Evolutionary conservation across 2,888 invertebrate species (phyloP).

Genomic region (Panorpa germanica): DNA sequence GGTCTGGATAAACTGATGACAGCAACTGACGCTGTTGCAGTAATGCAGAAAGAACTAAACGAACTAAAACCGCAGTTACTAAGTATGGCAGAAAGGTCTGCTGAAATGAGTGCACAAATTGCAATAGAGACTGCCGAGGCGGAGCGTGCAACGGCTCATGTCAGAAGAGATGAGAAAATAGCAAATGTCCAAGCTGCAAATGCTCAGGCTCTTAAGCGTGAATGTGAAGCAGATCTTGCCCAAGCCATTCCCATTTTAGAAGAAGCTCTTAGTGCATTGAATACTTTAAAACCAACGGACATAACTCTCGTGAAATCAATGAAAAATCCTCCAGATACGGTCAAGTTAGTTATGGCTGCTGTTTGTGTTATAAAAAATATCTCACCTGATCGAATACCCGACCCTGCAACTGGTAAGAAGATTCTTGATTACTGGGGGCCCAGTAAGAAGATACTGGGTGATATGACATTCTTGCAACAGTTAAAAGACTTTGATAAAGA

Average conservation of each 20-base stretch:
- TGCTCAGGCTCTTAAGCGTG: conserved; percentile 56
- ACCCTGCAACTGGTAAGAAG: conserved; percentile 47
- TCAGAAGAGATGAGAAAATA: conserved; percentile 60
- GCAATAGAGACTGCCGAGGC: conserved; percentile 54
- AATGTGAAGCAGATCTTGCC: conserved; percentile 75
- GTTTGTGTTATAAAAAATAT: conserved; percentile 75
- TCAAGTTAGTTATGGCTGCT: conserved; percentile 76
- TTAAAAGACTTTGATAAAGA: conserved; percentile 71
- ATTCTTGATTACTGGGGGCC: conserved; percentile 72
- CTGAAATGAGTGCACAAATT: conserved; percentile 57
- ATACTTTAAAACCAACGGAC: conserved; percentile 69
- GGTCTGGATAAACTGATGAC: conserved; percentile 60
- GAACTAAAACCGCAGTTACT: conserved; percentile 56
- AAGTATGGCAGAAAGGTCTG: conserved; percentile 49
- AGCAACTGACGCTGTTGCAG: conserved; percentile 54
- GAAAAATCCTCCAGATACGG: conserved; percentile 70
- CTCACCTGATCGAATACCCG: conserved; percentile 55
- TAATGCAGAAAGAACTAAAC: conserved; percentile 58
- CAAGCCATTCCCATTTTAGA: conserved; percentile 69
- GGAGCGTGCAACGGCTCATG: conserved; percentile 47
- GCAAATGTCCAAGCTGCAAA: conserved; percentile 66
- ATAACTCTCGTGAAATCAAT: conserved; percentile 74
- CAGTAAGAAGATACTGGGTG: conserved; percentile 61
- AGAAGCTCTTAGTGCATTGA: conserved; percentile 53
- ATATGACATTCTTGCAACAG: conserved; percentile 57